phyloP scores from a whole-genome alignment of 1,140 invertebrate genomes.

The Tribolium madens region DNA sequence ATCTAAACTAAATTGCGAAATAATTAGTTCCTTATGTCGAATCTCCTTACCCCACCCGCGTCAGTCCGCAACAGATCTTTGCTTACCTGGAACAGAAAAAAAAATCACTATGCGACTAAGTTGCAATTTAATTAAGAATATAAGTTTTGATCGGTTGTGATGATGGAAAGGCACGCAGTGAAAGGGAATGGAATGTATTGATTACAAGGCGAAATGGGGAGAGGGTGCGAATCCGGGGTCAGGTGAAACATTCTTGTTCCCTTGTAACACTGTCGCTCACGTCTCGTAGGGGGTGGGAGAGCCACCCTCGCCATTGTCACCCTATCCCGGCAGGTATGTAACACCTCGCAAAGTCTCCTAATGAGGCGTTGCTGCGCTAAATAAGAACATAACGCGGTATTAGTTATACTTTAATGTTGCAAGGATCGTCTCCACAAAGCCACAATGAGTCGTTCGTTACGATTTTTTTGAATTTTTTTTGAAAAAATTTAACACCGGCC shows the following conservation, averaged over 20 bases:
- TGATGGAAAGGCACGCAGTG: slow-evolving; percentile 39
- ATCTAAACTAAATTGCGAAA: slow-evolving; percentile 22
- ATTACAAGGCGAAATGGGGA: slow-evolving; percentile 28
- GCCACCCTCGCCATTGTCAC: slow-evolving; percentile 41
- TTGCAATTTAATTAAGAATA: slow-evolving; percentile 32
- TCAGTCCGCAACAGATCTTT: neutral
- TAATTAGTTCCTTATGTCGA: slow-evolving; percentile 13
- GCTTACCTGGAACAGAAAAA: neutral
- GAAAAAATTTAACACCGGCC: too few relatives aligned
- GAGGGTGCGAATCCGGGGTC: slow-evolving; percentile 45
- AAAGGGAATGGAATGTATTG: slow-evolving; percentile 50
- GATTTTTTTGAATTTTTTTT: too few relatives aligned
- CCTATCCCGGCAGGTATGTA: slow-evolving; percentile 38
- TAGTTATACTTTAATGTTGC: slow-evolving; percentile 24
- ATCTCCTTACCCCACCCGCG: neutral
- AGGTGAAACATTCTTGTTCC: slow-evolving; percentile 50
- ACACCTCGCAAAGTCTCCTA: slow-evolving; percentile 40
- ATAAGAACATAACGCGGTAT: slow-evolving; percentile 29
- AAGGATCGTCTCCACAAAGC: neutral
- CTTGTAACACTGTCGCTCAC: slow-evolving; percentile 47
- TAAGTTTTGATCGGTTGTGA: slow-evolving; percentile 34
- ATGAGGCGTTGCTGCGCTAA: slow-evolving; percentile 21
- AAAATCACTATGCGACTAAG: neutral
- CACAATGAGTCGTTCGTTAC: too few relatives aligned
- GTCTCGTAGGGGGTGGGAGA: neutral